Conservation (phyloP, 2,888 invertebrate species). For the Agrochola circellaris region DNA sequence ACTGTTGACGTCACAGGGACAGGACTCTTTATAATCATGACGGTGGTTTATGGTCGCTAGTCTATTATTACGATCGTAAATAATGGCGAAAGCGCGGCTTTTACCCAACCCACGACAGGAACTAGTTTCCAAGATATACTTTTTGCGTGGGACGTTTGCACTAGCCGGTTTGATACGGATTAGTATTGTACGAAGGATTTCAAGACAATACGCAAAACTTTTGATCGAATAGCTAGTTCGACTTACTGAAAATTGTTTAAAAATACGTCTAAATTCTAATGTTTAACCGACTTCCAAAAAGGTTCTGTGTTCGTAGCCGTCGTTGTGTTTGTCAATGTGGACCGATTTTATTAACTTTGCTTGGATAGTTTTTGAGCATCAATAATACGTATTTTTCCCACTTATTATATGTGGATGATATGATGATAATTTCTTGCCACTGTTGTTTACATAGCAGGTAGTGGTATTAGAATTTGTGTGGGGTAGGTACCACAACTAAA, state of each 20-base stretch:
- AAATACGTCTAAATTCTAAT: neutral
- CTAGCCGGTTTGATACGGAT: neutral
- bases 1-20: slow-evolving; percentile 24
- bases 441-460: too few species aligned
- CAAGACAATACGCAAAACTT: neutral
- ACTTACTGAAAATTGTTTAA: neutral
- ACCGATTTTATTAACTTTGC: too few species aligned
- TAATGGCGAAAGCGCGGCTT: slow-evolving; percentile 54
- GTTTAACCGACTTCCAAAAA: too few species aligned
- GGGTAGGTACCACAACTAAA: too few species aligned
- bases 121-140: slow-evolving; percentile 39
- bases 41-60: slow-evolving; percentile 47
- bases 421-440: too few species aligned
- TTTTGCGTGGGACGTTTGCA: slow-evolving; percentile 46
- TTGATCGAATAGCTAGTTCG: neutral
- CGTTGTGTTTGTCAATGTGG: too few species aligned
- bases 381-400: too few species aligned
- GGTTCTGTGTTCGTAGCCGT: too few species aligned
- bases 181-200: slow-evolving; percentile 8
- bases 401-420: too few species aligned
- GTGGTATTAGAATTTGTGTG: too few species aligned
- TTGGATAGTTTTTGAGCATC: too few species aligned
- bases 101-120: slow-evolving; percentile 45
- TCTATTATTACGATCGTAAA: slow-evolving; percentile 51
- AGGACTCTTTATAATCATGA: slow-evolving; percentile 23